Evolutionary conservation across 1,140 invertebrate species (phyloP).

Genomic region (Myzus persicae): DNA sequence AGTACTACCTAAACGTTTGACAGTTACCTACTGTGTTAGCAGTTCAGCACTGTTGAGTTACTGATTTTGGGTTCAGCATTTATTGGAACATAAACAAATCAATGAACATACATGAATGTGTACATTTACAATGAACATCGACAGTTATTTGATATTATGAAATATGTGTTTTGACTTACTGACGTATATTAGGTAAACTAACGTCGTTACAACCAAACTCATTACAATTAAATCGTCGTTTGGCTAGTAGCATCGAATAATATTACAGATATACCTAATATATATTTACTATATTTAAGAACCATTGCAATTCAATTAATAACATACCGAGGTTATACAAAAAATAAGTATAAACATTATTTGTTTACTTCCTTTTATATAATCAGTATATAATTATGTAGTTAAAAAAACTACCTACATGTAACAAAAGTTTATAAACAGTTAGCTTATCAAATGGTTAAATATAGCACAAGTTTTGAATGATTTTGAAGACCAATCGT

Average conservation of each 20-base stretch:
- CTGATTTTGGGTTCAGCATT: neutral
- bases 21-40: neutral
- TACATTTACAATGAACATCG: neutral
- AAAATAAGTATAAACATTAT: neutral
- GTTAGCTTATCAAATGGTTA: no score
- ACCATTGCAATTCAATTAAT: neutral
- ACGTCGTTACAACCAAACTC: neutral
- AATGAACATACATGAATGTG: neutral
- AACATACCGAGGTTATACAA: neutral
- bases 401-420: neutral
- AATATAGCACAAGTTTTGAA: neutral
- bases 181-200: neutral
- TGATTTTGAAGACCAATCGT: neutral
- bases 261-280: neutral
- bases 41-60: neutral
- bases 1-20: neutral
- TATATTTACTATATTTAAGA: neutral
- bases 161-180: neutral
- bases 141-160: slow-evolving; percentile 6
- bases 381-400: no score
- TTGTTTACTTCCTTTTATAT: neutral
- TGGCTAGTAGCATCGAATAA: neutral
- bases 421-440: neutral
- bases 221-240: neutral
- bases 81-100: neutral